Conservation (phyloP, 1,140 invertebrate genomes). For the Drosophila bipectinata region DNA sequence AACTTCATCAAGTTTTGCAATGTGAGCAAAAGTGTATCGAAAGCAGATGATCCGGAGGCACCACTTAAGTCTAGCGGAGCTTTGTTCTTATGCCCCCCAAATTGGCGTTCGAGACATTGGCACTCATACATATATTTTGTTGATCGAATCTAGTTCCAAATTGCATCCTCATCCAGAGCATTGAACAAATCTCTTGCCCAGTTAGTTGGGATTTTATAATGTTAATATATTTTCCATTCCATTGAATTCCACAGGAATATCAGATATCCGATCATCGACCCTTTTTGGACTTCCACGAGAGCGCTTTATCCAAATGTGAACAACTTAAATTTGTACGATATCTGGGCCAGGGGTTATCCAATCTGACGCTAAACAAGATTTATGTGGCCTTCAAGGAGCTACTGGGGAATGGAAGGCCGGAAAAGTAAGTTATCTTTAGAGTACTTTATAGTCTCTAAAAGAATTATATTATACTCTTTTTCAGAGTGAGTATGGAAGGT, state of each 20-base stretch:
- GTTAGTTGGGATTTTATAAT: neutral
- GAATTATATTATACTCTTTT: too few species aligned
- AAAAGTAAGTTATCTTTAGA: conserved; percentile 61
- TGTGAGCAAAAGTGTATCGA: conserved; percentile 79
- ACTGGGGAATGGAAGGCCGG: conserved; percentile 64
- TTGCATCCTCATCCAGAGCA: conserved; percentile 59
- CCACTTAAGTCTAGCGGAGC: conserved; percentile 54
- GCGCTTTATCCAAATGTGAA: conserved; percentile 83
- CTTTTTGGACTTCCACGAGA: conserved; percentile 84
- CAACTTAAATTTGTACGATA: conserved; percentile 84
- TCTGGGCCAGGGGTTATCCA: conserved; percentile 84
- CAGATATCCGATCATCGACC: conserved; percentile 84
- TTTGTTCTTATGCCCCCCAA: conserved; percentile 63
- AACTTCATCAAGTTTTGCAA: conserved; percentile 84
- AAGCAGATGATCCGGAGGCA: conserved; percentile 26
- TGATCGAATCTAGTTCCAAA: conserved; percentile 40
- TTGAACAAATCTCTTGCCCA: conserved; percentile 75
- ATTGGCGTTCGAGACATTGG: conserved; percentile 57
- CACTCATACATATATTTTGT: conserved; percentile 37
- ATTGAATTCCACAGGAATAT: conserved; percentile 68
- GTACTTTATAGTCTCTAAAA: too few species aligned
- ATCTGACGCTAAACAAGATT: conserved; percentile 83
- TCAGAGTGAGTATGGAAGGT: conserved; percentile 57
- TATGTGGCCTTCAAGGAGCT: conserved; percentile 81
- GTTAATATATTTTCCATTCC: conserved; percentile 15